These are phyloP conservation scores for Drosophila anomelani DNA, from an alignment of 2,888 invertebrate genomes.

Conservation along the genomic window DNA sequence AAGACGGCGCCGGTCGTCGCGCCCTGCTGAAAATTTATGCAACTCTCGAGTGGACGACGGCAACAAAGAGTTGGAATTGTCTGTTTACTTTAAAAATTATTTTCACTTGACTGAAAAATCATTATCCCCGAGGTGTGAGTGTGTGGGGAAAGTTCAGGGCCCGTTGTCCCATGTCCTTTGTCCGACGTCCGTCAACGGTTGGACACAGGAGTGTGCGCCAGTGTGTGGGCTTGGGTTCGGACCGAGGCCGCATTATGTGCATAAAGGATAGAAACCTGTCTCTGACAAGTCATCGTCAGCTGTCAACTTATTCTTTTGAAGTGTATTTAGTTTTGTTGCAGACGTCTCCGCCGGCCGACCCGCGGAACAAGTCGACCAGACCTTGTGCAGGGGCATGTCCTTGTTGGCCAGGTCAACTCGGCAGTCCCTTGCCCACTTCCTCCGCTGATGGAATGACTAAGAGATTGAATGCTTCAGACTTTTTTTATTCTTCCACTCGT, in stretches of 20 bases:
- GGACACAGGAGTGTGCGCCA: conserved; percentile 61
- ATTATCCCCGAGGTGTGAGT: conserved; percentile 73
- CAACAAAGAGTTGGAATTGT: conserved; percentile 64
- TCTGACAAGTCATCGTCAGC: conserved; percentile 83
- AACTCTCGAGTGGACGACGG: conserved; percentile 44
- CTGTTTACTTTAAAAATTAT: conserved; percentile 79
- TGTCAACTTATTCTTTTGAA: conserved; percentile 84
- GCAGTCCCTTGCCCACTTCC: conserved; percentile 10
- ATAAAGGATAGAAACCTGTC: conserved; percentile 82
- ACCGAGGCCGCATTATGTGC: conserved; percentile 64
- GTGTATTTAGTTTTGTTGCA: conserved; percentile 79
- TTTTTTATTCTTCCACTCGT: conserved; percentile 27
- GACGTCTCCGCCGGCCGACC: conserved; percentile 40
- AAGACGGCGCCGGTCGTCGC: conserved; percentile 53
- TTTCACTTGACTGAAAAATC: conserved; percentile 82
- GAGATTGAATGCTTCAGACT: conserved; percentile 68
- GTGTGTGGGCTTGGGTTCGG: conserved; percentile 12
- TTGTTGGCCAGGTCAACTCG: conserved; percentile 52
- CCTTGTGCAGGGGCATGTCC: conserved; percentile 13
- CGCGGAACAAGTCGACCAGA: conserved; percentile 18
- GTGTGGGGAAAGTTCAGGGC: conserved; percentile 60
- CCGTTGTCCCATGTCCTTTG: conserved; percentile 42
- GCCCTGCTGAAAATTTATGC: conserved; percentile 74
- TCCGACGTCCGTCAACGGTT: conserved; percentile 65
- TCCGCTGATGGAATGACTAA: conserved; percentile 55